Evolutionary conservation across 2,888 invertebrate species (phyloP).

Genomic region (Mythimna loreyi): DNA sequence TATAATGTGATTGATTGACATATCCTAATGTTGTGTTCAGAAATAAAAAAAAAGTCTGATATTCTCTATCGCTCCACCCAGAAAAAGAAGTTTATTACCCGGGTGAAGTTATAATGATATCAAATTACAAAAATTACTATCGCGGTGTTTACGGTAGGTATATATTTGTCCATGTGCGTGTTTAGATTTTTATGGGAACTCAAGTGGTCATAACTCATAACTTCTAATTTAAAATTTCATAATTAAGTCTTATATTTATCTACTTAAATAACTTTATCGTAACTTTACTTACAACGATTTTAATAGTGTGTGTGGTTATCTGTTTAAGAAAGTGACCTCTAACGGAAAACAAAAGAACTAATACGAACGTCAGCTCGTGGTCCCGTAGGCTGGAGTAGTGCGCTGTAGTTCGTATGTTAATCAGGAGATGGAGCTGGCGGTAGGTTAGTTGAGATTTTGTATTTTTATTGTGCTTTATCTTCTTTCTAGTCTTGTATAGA

Average conservation of each 20-base stretch:
- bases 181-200: too few relatives aligned
- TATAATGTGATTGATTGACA: conserved; percentile 12
- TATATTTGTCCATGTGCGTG: too few relatives aligned
- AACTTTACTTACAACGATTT: too few relatives aligned
- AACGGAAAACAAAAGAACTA: conserved; percentile 20
- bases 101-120: neutral
- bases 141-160: too few relatives aligned
- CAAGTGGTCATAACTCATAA: too few relatives aligned
- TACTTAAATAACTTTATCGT: too few relatives aligned
- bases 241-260: too few relatives aligned
- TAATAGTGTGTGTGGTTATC: neutral
- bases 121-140: neutral
- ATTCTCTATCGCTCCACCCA: neutral
- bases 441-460: neutral
- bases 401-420: conserved; percentile 9
- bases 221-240: too few relatives aligned
- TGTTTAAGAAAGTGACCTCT: conserved; percentile 33
- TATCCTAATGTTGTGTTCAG: too few relatives aligned
- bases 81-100: neutral
- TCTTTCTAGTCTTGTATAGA: too few relatives aligned
- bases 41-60: too few relatives aligned
- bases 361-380: neutral
- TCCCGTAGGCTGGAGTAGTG: neutral
- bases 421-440: conserved; percentile 34
- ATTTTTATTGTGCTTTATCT: too few relatives aligned